Evolutionary conservation across 2,888 invertebrate species (phyloP), one percentile per base, ranked within the genome.

Genomic region (Oligia fasciuncula): DNA sequence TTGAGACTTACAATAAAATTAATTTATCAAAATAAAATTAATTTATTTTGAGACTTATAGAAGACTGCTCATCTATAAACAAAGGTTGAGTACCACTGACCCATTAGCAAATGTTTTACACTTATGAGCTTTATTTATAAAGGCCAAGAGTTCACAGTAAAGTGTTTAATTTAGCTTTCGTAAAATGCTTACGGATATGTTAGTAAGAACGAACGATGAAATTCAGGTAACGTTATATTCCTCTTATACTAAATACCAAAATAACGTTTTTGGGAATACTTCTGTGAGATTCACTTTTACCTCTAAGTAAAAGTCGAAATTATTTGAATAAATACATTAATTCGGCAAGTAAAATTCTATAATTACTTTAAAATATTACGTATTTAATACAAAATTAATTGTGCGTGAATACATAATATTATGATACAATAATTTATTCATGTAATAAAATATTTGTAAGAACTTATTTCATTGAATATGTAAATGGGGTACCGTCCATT

Each of bases 241-340:
- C 46, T 60, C 46, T 66, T 83, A 85, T 2, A 63, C 46, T 80
- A 79, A 54, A 77, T 49, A 80, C 35, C 65, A 78, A 76, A 80
- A 49, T 13, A 70, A 67, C 5, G 17, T 72, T 66, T 60, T 69
- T 70, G 57, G 14, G 35, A 72, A 79, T 74, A 82, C 66, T 76
- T 75, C 60, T 23, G 77, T 83, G 87, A 87, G 87, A 88, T 85
- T 87, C 87, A 85, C 80, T 74, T 85, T 77, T 75, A 83, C 80
- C 29, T 67, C 66, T 14, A 62, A 54, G 70, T 72, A 77, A 80
- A 83, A 78, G 73, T 75, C 49, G 63, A 80, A 85, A 85, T 70
- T 63, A 73, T 67, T 66, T 62, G 23, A 67, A 63, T 49, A 68
- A 74, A 80, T 86, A 75, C 65, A 35, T 69, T 62, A 86, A 80